Base-by-base conservation (phyloP, 2,888 invertebrate species). In the Miltochrista miniata region DNA sequence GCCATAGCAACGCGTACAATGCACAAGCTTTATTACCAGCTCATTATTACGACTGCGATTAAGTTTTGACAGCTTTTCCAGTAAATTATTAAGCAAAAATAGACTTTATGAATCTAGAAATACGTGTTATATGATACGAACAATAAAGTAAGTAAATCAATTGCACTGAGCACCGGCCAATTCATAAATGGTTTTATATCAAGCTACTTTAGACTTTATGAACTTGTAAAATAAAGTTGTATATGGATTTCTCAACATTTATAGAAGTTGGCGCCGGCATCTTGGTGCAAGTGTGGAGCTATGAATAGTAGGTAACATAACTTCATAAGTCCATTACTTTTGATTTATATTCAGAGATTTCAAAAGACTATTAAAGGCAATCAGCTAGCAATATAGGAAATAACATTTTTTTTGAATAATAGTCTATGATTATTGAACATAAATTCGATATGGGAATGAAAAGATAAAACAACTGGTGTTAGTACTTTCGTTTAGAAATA, bases 1-100 rank as follows among this genome's bases (percentile, higher is more conserved):
- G 54, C 74, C 72, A 80, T 77, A 51, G 75, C 66, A 74, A 79
- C 80, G 65, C 51, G 60, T 68, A 76, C 74, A 79, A 77, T 76
- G 68, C 75, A 64, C 72, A 66, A 52, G 74, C 67, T 79, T 24
- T 79, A 83, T 70, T 62, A 70, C 68, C 60, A 54, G 64, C 62
- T 67, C 72, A 72, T 76, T 76, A 80, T 68, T 61, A 59, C 60
- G 50, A 68, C 64, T 72, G 75, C 72, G 78, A 81, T 79, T 81
- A 80, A 71, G 52, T 52, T 34, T 51, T 44, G 53, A 59, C 57
- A 37, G 58, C 13, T 9, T n/a, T 29, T 51, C 12, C 29, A 37
- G 12, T 24, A 5, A 24, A 29, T 29, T 14, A n/a, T 13, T 36
- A 42, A 36, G 24, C 37, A 7, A 70, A 45, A 49, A 40, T 48